These are phyloP conservation scores for Pardosa pseudoannulata DNA, from an alignment of 2,888 invertebrate genomes.

Conservation along the genomic window DNA sequence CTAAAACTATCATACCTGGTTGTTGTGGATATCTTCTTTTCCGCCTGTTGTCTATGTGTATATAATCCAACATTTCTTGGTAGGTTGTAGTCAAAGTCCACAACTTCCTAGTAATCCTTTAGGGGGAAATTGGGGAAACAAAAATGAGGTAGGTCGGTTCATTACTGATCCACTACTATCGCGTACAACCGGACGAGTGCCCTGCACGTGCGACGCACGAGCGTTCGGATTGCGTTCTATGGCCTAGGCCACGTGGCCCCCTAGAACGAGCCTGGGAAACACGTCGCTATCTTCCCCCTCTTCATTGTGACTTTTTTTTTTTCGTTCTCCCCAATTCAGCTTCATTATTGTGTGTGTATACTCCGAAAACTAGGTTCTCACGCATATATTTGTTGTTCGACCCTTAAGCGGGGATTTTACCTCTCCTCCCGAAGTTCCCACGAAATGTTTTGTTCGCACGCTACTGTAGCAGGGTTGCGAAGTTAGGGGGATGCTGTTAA, in stretches of 20 bases:
- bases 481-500: too few relatives aligned
- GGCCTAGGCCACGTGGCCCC: neutral
- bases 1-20: too few relatives aligned
- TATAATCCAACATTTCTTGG: too few relatives aligned
- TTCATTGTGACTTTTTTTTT: neutral
- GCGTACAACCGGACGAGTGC: neutral
- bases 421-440: neutral
- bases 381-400: slow-evolving; percentile 2
- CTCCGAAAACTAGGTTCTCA: neutral
- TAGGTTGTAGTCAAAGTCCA: too few relatives aligned
- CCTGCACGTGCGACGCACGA: neutral
- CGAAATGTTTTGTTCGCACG: neutral
- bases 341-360: too few relatives aligned
- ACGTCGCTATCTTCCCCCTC: neutral
- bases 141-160: too few relatives aligned
- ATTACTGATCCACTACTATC: too few relatives aligned
- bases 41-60: too few relatives aligned
- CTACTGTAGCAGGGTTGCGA: neutral
- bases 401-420: neutral
- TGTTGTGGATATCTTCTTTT: too few relatives aligned
- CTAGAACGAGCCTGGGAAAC: neutral
- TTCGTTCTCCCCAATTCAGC: too few relatives aligned
- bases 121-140: too few relatives aligned
- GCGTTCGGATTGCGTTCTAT: neutral
- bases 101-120: too few relatives aligned